phyloP scores from a whole-genome alignment of 2,888 invertebrate species.

The Listrodromus nycthemerus region DNA sequence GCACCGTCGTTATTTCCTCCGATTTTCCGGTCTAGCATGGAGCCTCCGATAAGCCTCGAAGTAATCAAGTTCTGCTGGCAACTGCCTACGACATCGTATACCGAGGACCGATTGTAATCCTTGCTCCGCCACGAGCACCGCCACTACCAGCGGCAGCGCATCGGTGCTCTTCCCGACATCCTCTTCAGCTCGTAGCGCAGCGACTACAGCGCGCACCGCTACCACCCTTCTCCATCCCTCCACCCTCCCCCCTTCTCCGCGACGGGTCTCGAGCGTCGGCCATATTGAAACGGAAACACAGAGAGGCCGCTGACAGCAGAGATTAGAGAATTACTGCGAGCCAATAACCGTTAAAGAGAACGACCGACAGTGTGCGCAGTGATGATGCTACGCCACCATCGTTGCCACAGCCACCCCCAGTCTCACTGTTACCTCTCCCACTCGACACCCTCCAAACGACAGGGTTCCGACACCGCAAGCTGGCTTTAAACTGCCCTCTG shows the following conservation, averaged over 20 bases:
- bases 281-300: constrained; percentile 82
- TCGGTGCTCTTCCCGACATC: constrained; percentile 37
- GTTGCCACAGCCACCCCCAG: constrained; percentile 66
- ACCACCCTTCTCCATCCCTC: neutral
- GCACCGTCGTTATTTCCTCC: constrained; percentile 67
- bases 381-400: constrained; percentile 48
- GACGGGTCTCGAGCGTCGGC: constrained; percentile 68
- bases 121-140: constrained; percentile 46
- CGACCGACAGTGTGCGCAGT: constrained; percentile 77
- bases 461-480: constrained; percentile 76
- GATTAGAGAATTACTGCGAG: constrained; percentile 83
- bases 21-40: constrained; percentile 77
- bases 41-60: constrained; percentile 77
- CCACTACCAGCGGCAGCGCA: constrained; percentile 22
- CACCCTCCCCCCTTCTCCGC: neutral
- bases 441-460: constrained; percentile 9
- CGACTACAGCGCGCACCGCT: constrained; percentile 18
- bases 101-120: constrained; percentile 67
- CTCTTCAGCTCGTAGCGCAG: constrained; percentile 38
- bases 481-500: constrained; percentile 77
- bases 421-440: constrained; percentile 44
- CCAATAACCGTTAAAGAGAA: constrained; percentile 84
- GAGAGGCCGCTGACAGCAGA: constrained; percentile 82
- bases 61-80: constrained; percentile 79
- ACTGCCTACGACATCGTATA: constrained; percentile 73